Base-by-base conservation (phyloP, 2,113 vertebrate species). In the Carlito syrichta region DNA sequence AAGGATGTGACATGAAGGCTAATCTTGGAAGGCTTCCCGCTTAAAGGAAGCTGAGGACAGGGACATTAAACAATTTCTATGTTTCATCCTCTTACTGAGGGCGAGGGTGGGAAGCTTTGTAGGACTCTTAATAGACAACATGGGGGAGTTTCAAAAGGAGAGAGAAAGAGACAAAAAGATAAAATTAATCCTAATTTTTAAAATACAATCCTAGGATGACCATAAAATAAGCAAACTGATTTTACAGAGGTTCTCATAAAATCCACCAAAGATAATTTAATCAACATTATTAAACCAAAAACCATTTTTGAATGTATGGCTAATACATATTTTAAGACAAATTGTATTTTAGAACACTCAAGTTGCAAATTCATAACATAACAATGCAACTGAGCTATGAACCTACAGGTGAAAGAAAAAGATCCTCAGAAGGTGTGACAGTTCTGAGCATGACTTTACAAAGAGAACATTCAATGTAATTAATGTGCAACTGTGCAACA, bases 221-320 rank as follows among this genome's bases (percentile, higher is more conserved):
- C 35, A 93, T 56, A 95, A 95, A 92, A 43, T 88, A 96, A 85
- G 52, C 30, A 95, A 89, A 92, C 2, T 96, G n/a, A 81, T 95
- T 97, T 97, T 96, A 89, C 30, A 96, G 71, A 94, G 20, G 45
- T 54, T 93, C 73, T 89, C 85, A 85, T 73, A 88, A 96, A 90
- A 63, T 95, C 45, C 48, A 89, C 38, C 73, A 27, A 85, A 95
- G 30, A 96, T 35, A 96, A 96, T 89, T 89, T 79, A 96, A 96
- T 94, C 12, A 96, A 83, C 94, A 98, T 58, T 94, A 43, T 96
- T 97, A 96, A 84, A 98, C 78, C 43, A 93, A 81, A 96, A 97
- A 25, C 79, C 91, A 96, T 90, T 93, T 69, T 92, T 95, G 60
- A 83, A 94, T 92, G 96, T 52, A 48, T 30, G 32, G 35, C 86